These are phyloP conservation scores for Pachyrhynchus sulphureomaculatus DNA, from an alignment of 1,140 invertebrate genomes.

Conservation along the genomic window DNA sequence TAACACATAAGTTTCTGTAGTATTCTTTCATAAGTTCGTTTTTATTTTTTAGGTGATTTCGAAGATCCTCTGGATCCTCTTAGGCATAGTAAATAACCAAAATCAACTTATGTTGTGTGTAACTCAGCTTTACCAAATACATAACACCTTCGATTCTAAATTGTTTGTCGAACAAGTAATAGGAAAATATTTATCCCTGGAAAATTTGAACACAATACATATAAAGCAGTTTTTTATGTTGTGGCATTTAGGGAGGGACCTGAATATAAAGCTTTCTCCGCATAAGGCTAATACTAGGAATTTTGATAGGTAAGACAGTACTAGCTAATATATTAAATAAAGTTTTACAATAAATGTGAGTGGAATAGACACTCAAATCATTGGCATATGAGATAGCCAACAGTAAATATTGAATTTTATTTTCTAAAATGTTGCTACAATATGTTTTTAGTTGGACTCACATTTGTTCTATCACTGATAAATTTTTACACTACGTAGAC, in stretches of 20 bases:
- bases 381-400: too few relatives aligned
- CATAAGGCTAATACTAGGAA: constrained; percentile 48
- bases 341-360: too few relatives aligned
- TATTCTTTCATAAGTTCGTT: too few relatives aligned
- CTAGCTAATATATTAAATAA: too few relatives aligned
- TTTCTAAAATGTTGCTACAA: too few relatives aligned
- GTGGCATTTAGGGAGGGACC: constrained; percentile 78
- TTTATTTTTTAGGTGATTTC: constrained; percentile 51
- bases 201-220: constrained; percentile 59
- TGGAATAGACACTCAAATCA: too few relatives aligned
- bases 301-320: constrained; percentile 57
- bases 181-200: constrained; percentile 56
- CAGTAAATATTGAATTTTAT: too few relatives aligned
- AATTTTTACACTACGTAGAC: too few relatives aligned
- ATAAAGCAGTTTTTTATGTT: constrained; percentile 75
- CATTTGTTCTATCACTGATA: too few relatives aligned
- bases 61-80: constrained; percentile 67
- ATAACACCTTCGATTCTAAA: constrained; percentile 64
- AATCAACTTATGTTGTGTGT: constrained; percentile 65
- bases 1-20: too few relatives aligned
- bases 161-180: constrained; percentile 71
- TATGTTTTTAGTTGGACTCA: too few relatives aligned
- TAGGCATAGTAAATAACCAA: constrained; percentile 60
- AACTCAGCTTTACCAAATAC: constrained; percentile 69
- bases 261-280: constrained; percentile 53